Evolutionary conservation across 2,113 vertebrate genomes (phyloP).

Genomic region (Choloepus hoffmanni): DNA sequence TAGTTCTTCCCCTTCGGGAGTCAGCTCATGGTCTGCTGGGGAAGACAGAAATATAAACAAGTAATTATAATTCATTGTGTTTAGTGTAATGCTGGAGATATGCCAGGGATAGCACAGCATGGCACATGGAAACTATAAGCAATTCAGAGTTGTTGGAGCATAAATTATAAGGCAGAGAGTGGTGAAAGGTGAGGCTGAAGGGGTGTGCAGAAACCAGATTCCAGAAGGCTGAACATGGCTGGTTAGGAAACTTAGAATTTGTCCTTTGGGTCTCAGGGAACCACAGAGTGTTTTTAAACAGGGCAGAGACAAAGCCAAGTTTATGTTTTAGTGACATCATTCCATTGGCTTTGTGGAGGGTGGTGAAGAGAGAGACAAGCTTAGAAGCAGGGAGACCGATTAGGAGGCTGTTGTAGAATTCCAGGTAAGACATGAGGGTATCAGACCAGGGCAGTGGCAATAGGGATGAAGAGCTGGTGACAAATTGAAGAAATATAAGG

Average conservation of each 20-base stretch:
- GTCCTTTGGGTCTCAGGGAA: not conserved
- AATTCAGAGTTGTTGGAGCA: not conserved
- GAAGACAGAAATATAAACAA: slow-evolving; percentile 32
- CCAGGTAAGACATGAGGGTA: not conserved
- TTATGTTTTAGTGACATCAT: slow-evolving; percentile 32
- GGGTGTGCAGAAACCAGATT: not conserved
- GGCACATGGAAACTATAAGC: not conserved
- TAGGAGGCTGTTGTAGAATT: not conserved
- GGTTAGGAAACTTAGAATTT: slow-evolving; percentile 20
- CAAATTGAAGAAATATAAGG: not conserved
- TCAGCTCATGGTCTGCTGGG: not conserved
- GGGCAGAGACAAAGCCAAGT: not conserved
- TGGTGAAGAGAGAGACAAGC: not conserved
- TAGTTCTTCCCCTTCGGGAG: not conserved
- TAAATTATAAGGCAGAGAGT: not conserved
- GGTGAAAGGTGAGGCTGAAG: not conserved
- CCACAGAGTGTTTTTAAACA: not conserved
- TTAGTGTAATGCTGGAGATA: slow-evolving; percentile 23
- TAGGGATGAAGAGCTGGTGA: not conserved
- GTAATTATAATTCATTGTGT: slow-evolving; percentile 32
- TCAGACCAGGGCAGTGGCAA: not conserved
- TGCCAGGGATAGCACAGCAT: not conserved
- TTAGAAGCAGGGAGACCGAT: not conserved
- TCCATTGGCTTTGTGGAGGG: not conserved
- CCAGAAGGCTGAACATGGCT: not conserved